Evolutionary conservation across 1,140 invertebrate species (phyloP).

Genomic region (Notospermus geniculatus): DNA sequence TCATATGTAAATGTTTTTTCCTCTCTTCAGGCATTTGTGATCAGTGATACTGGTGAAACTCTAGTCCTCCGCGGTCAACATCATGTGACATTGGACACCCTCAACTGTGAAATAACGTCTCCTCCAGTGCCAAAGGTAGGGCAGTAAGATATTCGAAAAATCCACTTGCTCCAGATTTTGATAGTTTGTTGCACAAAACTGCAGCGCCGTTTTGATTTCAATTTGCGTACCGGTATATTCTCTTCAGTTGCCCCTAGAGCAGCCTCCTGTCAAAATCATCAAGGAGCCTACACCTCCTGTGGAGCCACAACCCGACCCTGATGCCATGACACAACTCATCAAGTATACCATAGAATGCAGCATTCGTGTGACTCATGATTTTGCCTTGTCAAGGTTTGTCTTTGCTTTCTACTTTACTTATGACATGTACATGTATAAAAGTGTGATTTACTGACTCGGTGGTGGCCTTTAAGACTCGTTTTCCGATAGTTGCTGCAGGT

Average conservation of each 20-base stretch:
- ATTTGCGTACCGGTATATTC: neutral
- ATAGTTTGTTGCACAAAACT: too few species aligned
- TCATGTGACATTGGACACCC: slow-evolving; percentile 45
- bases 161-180: neutral
- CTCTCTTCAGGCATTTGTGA: slow-evolving; percentile 37
- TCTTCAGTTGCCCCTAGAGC: slow-evolving; percentile 32
- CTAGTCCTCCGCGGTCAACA: slow-evolving; percentile 47
- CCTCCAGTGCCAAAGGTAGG: slow-evolving; percentile 40
- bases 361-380: slow-evolving; percentile 33
- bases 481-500: too few species aligned
- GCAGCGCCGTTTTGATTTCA: neutral
- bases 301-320: slow-evolving; percentile 29
- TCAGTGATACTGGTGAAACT: slow-evolving; percentile 39
- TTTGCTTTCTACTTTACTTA: neutral
- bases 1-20: slow-evolving; percentile 1
- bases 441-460: too few species aligned
- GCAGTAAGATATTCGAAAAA: neutral
- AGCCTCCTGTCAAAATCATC: slow-evolving; percentile 38
- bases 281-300: slow-evolving; percentile 28
- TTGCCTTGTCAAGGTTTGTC: slow-evolving; percentile 30
- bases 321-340: slow-evolving; percentile 41
- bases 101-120: slow-evolving; percentile 41
- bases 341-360: slow-evolving; percentile 40
- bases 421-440: neutral
- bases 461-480: too few species aligned